These are phyloP conservation scores for Hassar affinis DNA, from an alignment of 2,113 vertebrate genomes.

Conservation along the genomic window DNA sequence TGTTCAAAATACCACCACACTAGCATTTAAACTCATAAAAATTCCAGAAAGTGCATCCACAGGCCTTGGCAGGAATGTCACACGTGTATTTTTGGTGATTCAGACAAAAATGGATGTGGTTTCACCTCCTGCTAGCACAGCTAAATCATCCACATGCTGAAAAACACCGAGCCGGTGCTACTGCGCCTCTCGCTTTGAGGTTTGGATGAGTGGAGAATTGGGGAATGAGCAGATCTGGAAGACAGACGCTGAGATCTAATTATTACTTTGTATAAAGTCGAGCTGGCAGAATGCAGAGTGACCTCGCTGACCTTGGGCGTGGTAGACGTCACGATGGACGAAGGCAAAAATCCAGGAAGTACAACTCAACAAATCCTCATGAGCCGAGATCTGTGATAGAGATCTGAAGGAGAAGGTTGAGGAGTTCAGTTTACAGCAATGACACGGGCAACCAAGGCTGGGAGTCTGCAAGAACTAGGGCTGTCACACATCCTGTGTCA, in stretches of 20 bases:
- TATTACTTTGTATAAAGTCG: not conserved
- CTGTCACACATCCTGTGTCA: too few species aligned
- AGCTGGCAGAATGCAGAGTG: not conserved
- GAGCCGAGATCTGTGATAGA: not conserved
- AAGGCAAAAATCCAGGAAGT: not conserved
- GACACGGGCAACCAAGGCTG: not conserved
- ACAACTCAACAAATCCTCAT: not conserved
- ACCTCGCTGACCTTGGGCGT: slow-evolving; percentile 8
- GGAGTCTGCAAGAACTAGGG: not conserved
- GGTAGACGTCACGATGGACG: too few species aligned
- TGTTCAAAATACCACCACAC: slow-evolving; percentile 31
- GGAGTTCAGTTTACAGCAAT: not conserved
- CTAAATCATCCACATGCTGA: not conserved
- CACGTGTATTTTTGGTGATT: slow-evolving; percentile 19
- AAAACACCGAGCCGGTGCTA: not conserved
- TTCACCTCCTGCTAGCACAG: slow-evolving; percentile 9
- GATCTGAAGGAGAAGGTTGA: not conserved
- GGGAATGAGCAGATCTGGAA: not conserved
- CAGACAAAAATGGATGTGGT: slow-evolving; percentile 4
- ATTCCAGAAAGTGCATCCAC: slow-evolving; percentile 5
- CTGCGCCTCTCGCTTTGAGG: not conserved
- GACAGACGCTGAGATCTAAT: not conserved
- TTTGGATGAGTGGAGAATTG: not conserved
- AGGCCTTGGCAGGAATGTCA: slow-evolving; percentile 37
- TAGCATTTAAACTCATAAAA: slow-evolving; percentile 37